Conservation (phyloP, 2,888 invertebrate genomes). For the Polymixis lichenea region DNA sequence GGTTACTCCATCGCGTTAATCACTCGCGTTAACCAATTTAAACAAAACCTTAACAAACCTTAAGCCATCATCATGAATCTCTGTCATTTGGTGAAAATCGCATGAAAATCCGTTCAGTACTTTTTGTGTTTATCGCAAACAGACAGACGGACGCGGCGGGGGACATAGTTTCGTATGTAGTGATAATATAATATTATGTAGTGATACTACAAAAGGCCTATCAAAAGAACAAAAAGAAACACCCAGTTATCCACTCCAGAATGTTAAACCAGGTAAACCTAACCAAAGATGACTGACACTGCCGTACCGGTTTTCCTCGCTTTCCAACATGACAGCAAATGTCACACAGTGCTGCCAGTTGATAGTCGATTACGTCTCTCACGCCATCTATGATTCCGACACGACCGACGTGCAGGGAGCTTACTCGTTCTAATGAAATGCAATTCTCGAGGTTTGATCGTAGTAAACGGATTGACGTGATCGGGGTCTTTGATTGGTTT, state of each 20-base stretch:
- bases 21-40: too few species aligned
- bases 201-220: too few species aligned
- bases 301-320: slow-evolving; percentile 17
- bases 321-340: slow-evolving; percentile 49
- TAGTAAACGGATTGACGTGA: slow-evolving; percentile 53
- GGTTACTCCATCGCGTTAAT: too few species aligned
- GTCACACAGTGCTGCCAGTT: slow-evolving; percentile 45
- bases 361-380: slow-evolving; percentile 45
- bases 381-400: slow-evolving; percentile 52
- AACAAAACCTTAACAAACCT: too few species aligned
- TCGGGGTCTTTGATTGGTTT: slow-evolving; percentile 24
- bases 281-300: slow-evolving; percentile 31
- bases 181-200: too few species aligned
- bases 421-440: slow-evolving; percentile 50
- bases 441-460: slow-evolving; percentile 45
- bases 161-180: too few species aligned
- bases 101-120: too few species aligned
- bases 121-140: too few species aligned
- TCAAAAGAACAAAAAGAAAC: too few species aligned
- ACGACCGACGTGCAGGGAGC: slow-evolving; percentile 24
- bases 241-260: slow-evolving; percentile 12
- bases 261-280: neutral
- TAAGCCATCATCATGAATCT: too few species aligned
- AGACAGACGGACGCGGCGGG: too few species aligned
- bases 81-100: too few species aligned